phyloP scores from a whole-genome alignment of 2,797 vertebrate genomes.

The Crotalus adamanteus region DNA sequence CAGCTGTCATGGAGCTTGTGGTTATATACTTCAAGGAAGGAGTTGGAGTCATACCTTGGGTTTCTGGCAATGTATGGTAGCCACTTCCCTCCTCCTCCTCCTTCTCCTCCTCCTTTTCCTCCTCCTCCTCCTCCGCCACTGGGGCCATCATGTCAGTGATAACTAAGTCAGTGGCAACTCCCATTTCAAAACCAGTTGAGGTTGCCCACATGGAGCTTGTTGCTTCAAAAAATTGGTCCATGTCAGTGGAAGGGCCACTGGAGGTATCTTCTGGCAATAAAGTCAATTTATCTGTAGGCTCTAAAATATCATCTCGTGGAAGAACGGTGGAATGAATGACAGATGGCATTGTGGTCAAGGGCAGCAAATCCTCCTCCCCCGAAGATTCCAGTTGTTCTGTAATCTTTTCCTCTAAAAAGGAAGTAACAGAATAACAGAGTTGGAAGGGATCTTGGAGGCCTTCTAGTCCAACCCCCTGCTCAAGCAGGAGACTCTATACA shows the following conservation, averaged over 20 bases:
- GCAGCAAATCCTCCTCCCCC: conserved; percentile 45
- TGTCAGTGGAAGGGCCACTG: conserved; percentile 23
- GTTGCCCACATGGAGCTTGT: not conserved
- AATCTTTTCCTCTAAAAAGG: conserved; percentile 54
- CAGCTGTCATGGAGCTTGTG: conserved; percentile 77
- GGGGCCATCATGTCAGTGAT: conserved; percentile 31
- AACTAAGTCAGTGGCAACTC: conserved; percentile 60
- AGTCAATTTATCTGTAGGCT: not conserved
- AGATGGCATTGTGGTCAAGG: conserved; percentile 47
- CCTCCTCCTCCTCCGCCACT: conserved; percentile 60
- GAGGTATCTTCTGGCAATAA: conserved; percentile 27
- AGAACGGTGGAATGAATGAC: conserved; percentile 30
- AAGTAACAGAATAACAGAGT: not conserved
- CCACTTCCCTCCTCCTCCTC: conserved; percentile 68
- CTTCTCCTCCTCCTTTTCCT: not conserved
- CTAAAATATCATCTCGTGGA: conserved; percentile 27
- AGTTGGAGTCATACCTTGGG: conserved; percentile 51
- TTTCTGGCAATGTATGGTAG: conserved; percentile 33
- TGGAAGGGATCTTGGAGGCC: not conserved
- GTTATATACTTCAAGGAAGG: conserved; percentile 76
- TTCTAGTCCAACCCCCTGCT: not conserved
- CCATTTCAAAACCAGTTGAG: not conserved
- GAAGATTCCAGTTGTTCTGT: conserved; percentile 55
- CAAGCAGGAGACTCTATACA: not conserved
- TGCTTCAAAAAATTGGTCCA: conserved; percentile 33